Conservation (phyloP, 2,797 vertebrate species). For the Onychomys arenicola region DNA sequence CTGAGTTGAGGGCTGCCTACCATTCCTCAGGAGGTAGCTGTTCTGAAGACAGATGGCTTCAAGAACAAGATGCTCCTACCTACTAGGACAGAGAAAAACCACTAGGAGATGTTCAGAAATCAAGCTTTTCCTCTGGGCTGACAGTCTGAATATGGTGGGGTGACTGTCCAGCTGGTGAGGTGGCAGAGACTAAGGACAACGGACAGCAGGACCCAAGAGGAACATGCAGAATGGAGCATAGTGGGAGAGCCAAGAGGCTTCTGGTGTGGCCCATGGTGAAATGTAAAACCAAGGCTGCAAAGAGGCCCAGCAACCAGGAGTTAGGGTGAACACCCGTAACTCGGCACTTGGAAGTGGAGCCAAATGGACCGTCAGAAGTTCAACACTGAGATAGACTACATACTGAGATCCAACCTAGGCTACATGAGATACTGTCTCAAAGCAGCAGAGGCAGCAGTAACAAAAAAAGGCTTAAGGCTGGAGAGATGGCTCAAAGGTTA, state of each 20-base stretch:
- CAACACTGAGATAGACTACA: neutral
- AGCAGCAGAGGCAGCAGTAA: neutral
- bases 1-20: neutral
- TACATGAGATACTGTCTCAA: neutral
- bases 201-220: neutral
- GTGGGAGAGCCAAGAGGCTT: neutral
- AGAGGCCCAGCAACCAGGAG: neutral
- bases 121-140: conserved; percentile 24
- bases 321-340: no score
- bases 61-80: conserved; percentile 49
- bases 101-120: conserved; percentile 43
- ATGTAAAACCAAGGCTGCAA: neutral
- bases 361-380: neutral
- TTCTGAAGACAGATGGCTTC: conserved; percentile 31
- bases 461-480: neutral
- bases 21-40: neutral
- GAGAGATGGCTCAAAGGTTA: no score
- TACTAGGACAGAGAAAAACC: conserved; percentile 30
- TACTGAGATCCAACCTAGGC: neutral
- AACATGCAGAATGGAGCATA: neutral
- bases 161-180: conserved; percentile 13
- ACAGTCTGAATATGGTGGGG: neutral
- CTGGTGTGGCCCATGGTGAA: neutral
- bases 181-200: neutral
- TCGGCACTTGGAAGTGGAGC: neutral